Conservation (phyloP, 2,888 invertebrate species). For the Epinotia nisella region DNA sequence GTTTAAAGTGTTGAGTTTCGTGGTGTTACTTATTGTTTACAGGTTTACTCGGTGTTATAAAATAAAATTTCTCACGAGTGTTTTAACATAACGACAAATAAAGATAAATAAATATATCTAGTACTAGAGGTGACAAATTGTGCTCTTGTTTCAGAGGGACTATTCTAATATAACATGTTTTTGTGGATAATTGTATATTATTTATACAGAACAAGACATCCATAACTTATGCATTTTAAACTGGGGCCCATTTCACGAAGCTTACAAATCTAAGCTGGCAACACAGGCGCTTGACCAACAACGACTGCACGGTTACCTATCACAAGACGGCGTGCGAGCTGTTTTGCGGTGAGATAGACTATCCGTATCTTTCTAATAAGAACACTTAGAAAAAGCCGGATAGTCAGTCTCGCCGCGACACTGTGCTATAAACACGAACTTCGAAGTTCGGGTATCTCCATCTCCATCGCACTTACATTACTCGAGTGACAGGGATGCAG, state of each 20-base stretch:
- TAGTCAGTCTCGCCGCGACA: too few relatives aligned
- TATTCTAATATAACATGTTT: background rate
- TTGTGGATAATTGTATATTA: slow-evolving; percentile 9
- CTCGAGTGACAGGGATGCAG: too few relatives aligned
- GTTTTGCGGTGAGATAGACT: too few relatives aligned
- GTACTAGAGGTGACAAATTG: slow-evolving; percentile 11
- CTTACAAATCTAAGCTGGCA: too few relatives aligned
- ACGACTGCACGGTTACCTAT: too few relatives aligned
- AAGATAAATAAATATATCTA: slow-evolving; percentile 20
- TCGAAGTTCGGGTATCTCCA: too few relatives aligned
- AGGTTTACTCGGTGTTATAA: background rate
- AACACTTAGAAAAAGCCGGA: too few relatives aligned
- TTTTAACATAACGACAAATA: background rate
- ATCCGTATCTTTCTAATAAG: too few relatives aligned
- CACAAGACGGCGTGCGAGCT: too few relatives aligned
- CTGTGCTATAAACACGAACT: too few relatives aligned
- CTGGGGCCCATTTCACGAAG: background rate
- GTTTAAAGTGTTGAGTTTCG: background rate
- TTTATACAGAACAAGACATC: background rate
- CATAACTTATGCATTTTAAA: slow-evolving; percentile 5
- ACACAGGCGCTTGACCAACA: too few relatives aligned
- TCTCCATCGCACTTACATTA: too few relatives aligned
- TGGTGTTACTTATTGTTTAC: background rate
- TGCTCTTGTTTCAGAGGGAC: slow-evolving; percentile 4
- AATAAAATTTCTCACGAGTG: background rate